Percentiles rank a stretch among this genome's conserved stretches.
Conservation (phyloP, 2,888 invertebrate genomes). For the Nemotelus pantherinus region DNA sequence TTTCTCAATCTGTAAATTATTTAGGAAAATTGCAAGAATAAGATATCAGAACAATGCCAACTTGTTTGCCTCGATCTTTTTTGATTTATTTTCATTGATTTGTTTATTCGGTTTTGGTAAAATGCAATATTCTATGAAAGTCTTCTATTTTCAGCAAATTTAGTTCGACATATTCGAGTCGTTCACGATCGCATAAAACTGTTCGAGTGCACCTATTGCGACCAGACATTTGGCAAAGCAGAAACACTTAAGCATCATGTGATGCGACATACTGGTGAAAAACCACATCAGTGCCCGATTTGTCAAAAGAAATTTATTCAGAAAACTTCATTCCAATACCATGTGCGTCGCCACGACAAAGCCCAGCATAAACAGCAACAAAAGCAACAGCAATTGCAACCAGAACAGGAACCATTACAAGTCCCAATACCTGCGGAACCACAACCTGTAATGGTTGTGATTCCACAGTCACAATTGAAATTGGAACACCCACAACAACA, state of each 20-base stretch:
- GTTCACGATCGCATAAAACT: conserved; percentile 47
- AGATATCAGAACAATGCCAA: too few relatives aligned
- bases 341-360: conserved; percentile 45
- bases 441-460: too few relatives aligned
- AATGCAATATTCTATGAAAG: too few relatives aligned
- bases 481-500: too few relatives aligned
- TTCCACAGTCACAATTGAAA: too few relatives aligned
- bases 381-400: background rate
- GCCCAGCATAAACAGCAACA: conserved; percentile 18
- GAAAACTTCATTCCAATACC: conserved; percentile 43
- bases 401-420: background rate
- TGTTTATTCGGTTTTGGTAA: too few relatives aligned
- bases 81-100: too few relatives aligned
- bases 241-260: conserved; percentile 48
- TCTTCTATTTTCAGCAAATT: conserved; percentile 8
- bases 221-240: conserved; percentile 45
- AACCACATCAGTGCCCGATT: conserved; percentile 43
- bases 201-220: conserved; percentile 46
- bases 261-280: conserved; percentile 50
- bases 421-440: too few relatives aligned
- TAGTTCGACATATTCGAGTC: conserved; percentile 44
- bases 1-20: too few relatives aligned
- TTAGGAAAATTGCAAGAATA: too few relatives aligned
- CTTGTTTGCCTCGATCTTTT: too few relatives aligned
- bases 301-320: conserved; percentile 49